Base-by-base conservation (phyloP, 1,140 invertebrate genomes). In the Papilio xuthus region DNA sequence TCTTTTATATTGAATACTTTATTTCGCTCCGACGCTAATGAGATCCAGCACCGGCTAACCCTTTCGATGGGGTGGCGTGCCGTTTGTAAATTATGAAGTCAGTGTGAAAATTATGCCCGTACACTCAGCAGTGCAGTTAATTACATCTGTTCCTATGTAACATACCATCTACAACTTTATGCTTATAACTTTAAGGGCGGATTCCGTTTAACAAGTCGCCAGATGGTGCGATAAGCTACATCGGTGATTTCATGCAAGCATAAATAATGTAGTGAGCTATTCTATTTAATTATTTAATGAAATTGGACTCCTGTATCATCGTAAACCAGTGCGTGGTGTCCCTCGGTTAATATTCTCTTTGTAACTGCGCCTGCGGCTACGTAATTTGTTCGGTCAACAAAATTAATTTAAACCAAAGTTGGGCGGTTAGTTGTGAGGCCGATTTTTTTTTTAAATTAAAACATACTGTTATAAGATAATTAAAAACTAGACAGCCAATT, bases 1-100 rank as follows among this genome's bases (percentile, higher is more conserved):
- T 86, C 87, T 87, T 90, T 90, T 89, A 87, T 90, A 90, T 90
- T 91, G 86, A 87, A 82, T 83, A 81, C 85, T 88, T 87, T 88
- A 89, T 89, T 90, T 88, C 83, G 84, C 77, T 81, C 81, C 81
- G 37, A 10, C 78, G 82, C 83, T 90, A 91, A 91, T 90, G 90
- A 91, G 86, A 84, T 84, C 71, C 86, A 87, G 83, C 12, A 67
- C 26, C 10, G 88, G 84, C 78, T 81, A 82, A 81, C 78, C 78
- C 80, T 81, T 81, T 77, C 78, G n/a, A 63, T 67, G 78, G 60
- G 42, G 67, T 70, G 72, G 32, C 60, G 50, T 78, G 77, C 60
- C 79, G 74, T 60, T 85, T 84, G 81, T 79, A 83, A 84, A 84
- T 82, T 86, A 86, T 84, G 81, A 82, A 84, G 81, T 86, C 79